Conservation (phyloP, 2,797 vertebrate species). For the Crax fasciolata region DNA sequence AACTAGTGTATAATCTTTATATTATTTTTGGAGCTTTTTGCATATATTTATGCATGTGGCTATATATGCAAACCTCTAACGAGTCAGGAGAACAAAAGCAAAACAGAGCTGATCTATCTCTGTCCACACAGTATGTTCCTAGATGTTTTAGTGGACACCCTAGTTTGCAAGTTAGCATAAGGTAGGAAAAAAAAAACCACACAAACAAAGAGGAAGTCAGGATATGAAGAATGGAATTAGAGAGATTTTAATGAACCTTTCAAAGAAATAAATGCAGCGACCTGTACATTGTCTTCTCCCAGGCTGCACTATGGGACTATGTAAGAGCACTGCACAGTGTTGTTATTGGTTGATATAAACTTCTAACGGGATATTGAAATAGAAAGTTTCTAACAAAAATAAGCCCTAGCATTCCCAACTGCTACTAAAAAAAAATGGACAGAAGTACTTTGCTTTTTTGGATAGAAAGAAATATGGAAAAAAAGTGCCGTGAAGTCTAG, state of each 20-base stretch:
- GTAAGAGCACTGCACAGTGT: not conserved
- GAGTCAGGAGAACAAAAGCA: not conserved
- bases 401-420: slow-evolving; percentile 27
- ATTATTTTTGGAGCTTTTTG: not conserved
- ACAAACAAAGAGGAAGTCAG: not conserved
- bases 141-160: not conserved
- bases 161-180: not conserved
- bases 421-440: not conserved
- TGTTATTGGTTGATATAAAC: not conserved
- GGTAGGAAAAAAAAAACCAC: not conserved
- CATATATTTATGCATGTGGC: not conserved
- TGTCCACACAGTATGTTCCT: not conserved
- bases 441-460: slow-evolving; percentile 9
- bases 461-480: slow-evolving; percentile 39
- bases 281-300: not conserved
- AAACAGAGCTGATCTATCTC: not conserved
- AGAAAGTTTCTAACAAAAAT: slow-evolving; percentile 51
- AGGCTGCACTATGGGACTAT: not conserved
- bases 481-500: slow-evolving; percentile 46
- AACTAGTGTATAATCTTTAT: not conserved
- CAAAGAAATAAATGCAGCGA: not conserved
- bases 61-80: not conserved
- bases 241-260: not conserved
- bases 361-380: slow-evolving; percentile 4
- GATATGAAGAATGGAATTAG: not conserved